phyloP scores from a whole-genome alignment of 2,113 vertebrate species.

The Calidris pygmaea region DNA sequence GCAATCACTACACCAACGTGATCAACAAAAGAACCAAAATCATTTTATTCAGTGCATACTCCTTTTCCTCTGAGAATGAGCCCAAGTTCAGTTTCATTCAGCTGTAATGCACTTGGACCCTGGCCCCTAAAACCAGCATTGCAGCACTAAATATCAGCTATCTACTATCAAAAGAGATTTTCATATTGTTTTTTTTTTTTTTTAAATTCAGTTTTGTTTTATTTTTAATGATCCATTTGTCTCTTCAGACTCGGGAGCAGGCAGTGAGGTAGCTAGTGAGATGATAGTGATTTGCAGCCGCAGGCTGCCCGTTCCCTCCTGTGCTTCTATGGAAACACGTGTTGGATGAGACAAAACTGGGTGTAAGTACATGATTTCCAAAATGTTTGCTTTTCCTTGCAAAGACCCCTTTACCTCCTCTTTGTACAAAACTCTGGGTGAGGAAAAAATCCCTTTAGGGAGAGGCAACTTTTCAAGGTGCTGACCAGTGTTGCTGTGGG shows the following conservation, averaged over 20 bases:
- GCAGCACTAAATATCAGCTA: not conserved
- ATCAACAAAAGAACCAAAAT: constrained; percentile 46
- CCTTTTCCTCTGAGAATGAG: not conserved
- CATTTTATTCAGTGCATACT: not conserved
- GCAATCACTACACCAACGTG: not conserved
- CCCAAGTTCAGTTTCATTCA: not conserved
- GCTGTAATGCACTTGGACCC: not conserved
- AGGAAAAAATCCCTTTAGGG: not conserved
- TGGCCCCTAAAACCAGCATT: not conserved
- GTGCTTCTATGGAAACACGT: constrained; percentile 67
- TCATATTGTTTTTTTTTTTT: not conserved
- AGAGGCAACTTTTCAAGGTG: not conserved
- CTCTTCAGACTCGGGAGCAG: not conserved
- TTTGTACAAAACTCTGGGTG: not conserved
- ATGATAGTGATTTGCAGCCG: constrained; percentile 29
- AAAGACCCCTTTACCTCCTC: not conserved
- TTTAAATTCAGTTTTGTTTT: not conserved
- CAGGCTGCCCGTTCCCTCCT: constrained; percentile 20
- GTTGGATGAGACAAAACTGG: constrained; percentile 14
- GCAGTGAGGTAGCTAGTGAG: not conserved
- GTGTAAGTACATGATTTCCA: not conserved
- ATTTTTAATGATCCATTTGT: constrained; percentile 51
- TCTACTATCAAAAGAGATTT: not conserved
- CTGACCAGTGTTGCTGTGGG: not conserved
- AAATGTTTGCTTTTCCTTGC: constrained; percentile 8